Base-by-base conservation (phyloP, 1,140 invertebrate genomes). In the Dendrolimus punctatus region DNA sequence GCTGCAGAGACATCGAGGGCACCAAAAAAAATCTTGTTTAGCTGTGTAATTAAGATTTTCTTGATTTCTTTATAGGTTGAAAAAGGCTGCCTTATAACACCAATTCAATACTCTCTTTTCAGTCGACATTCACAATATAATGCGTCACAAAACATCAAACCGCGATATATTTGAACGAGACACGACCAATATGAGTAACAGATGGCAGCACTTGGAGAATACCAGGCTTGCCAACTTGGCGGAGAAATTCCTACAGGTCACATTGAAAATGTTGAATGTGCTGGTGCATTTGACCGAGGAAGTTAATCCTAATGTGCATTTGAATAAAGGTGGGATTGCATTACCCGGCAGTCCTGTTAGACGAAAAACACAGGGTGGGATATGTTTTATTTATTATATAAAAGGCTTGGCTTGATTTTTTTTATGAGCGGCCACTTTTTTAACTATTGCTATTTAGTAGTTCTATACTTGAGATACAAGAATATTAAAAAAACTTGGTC, bases 201-300 rank as follows among this genome's bases (percentile, higher is more conserved):
- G 66, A 62, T 92, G 91, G 91, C 83, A 86, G 53, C 90, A 90
- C 54, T 86, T 91, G 41, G 87, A 88, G 6, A 88, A 88, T 60
- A 85, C 82, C 5, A 76, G 58, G 46, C 76, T 89, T 55, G 71
- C 76, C 10, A 69, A 57, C 23, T 58, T 88, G 54, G 80, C 87
- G 4, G 93, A 95, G 62, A 80, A 90, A 40, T 88, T 95, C 9
- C 79, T 95, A 6, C 88, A 81, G 40, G 92, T 95, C 59, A 87
- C 93, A 0, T 71, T 92, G 40, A 91, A 92, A 72, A 73, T 95
- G 42, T 68, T 95, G 36, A 94, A 94, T 71, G 91, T 95, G 45
- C 91, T 93, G 68, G 90, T 92, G 10, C 93, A 95, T 73, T 90
- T 95, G 45, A 90, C 95, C 46, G 93, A 95, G 64, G 93, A 95